Evolutionary conservation across 2,888 invertebrate genomes (phyloP).

Genomic region (Nezara viridula): DNA sequence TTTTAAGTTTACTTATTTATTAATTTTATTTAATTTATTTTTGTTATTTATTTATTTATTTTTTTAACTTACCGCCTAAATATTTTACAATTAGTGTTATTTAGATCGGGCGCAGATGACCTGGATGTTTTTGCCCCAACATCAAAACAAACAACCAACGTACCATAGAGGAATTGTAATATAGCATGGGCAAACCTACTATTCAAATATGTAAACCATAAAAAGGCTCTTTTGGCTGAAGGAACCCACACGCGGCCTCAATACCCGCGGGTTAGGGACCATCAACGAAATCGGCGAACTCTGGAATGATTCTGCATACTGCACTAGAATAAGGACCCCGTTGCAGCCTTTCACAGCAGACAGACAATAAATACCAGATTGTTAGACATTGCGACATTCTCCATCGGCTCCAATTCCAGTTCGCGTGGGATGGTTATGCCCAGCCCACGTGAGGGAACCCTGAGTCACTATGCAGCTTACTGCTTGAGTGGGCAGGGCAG

Average conservation of each 20-base stretch:
- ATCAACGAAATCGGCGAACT: not conserved
- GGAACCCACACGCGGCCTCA: not conserved
- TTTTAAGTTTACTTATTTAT: too few relatives aligned
- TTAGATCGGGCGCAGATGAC: too few relatives aligned
- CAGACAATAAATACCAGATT: not conserved
- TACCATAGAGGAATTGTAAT: too few relatives aligned
- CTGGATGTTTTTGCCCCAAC: too few relatives aligned
- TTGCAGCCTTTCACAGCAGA: constrained; percentile 10
- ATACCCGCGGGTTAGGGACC: not conserved
- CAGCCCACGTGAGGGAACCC: not conserved
- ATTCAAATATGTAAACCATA: not conserved
- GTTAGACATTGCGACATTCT: constrained; percentile 3
- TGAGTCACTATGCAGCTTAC: not conserved
- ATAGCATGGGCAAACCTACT: too few relatives aligned
- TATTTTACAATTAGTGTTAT: too few relatives aligned
- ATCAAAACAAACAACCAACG: too few relatives aligned
- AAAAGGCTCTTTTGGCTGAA: not conserved
- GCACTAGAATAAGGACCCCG: not conserved
- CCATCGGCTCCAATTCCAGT: not conserved
- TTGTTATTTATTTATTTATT: too few relatives aligned
- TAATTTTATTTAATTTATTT: too few relatives aligned
- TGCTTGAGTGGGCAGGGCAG: constrained; percentile 8
- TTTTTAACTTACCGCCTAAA: too few relatives aligned
- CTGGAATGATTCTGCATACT: not conserved
- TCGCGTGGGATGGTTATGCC: not conserved